Percentiles rank a stretch among this genome's conserved stretches.
Conservation (phyloP, 2,113 vertebrate genomes). For the Aegithalos caudatus region DNA sequence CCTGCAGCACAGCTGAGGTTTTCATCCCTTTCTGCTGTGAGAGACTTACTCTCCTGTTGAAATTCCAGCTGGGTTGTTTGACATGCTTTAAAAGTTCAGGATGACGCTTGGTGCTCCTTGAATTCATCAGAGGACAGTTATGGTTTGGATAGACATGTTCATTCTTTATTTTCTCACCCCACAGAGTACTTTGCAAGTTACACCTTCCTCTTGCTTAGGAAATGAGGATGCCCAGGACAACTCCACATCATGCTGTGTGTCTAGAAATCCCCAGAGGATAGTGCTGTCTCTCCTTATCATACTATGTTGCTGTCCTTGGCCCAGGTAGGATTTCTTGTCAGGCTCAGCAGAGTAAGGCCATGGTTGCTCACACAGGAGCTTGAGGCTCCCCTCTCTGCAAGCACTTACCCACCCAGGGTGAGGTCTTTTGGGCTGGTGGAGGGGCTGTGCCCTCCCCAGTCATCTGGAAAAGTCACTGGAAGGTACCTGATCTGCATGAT, state of each 20-base stretch:
- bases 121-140: background rate
- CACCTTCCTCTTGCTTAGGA: background rate
- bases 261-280: background rate
- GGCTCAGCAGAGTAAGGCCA: background rate
- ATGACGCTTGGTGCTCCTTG: background rate
- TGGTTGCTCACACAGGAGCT: background rate
- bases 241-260: background rate
- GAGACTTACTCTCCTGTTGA: background rate
- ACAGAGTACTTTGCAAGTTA: background rate
- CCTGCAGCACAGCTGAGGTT: background rate
- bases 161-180: background rate
- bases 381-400: background rate
- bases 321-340: background rate
- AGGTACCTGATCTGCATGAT: background rate
- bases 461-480: background rate
- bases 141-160: background rate
- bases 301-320: background rate
- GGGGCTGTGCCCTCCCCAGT: background rate
- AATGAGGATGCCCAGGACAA: background rate
- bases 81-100: background rate
- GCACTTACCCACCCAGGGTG: background rate
- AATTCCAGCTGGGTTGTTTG: background rate
- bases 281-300: background rate
- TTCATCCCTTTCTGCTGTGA: background rate
- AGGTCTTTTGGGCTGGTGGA: fast-evolving